Conservation (phyloP, 2,797 vertebrate genomes). For the Champsocephalus esox region DNA sequence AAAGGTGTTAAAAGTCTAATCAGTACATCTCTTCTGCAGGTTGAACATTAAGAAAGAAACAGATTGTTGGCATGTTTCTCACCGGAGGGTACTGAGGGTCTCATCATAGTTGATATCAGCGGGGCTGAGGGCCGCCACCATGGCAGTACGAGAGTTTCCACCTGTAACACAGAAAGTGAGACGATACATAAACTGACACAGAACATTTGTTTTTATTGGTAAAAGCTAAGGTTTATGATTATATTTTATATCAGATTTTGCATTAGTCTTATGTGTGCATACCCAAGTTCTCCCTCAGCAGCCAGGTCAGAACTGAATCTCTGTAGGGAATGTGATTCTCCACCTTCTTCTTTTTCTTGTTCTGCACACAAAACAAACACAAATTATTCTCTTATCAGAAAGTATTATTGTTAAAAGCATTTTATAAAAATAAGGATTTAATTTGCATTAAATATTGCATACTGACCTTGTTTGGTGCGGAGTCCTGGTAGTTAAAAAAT, state of each 20-base stretch:
- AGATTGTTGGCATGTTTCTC: slow-evolving; percentile 44
- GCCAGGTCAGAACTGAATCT: slow-evolving; percentile 98
- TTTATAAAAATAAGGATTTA: neutral
- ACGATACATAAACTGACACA: neutral
- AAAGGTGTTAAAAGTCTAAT: neutral
- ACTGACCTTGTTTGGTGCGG: slow-evolving; percentile 94
- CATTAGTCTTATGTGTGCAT: slow-evolving; percentile 44
- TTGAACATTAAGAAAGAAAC: neutral
- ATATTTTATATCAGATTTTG: too few relatives aligned
- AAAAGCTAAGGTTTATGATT: neutral
- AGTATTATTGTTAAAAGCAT: too few relatives aligned
- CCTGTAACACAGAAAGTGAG: slow-evolving; percentile 79
- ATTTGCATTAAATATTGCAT: slow-evolving; percentile 9
- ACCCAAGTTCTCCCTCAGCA: slow-evolving; percentile 97
- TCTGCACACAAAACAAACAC: slow-evolving; percentile 80
- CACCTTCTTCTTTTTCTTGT: slow-evolving; percentile 99
- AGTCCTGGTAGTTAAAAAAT: slow-evolving; percentile 85
- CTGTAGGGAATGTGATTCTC: slow-evolving; percentile 96
- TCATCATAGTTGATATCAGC: slow-evolving; percentile 95
- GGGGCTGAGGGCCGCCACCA: slow-evolving; percentile 97
- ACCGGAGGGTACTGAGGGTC: slow-evolving; percentile 98
- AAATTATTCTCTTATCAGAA: neutral
- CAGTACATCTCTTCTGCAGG: neutral
- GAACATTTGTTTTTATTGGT: neutral
- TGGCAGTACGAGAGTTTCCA: slow-evolving; percentile 97